Conservation (phyloP, 1,140 invertebrate species). For the Chymomyza costata region DNA sequence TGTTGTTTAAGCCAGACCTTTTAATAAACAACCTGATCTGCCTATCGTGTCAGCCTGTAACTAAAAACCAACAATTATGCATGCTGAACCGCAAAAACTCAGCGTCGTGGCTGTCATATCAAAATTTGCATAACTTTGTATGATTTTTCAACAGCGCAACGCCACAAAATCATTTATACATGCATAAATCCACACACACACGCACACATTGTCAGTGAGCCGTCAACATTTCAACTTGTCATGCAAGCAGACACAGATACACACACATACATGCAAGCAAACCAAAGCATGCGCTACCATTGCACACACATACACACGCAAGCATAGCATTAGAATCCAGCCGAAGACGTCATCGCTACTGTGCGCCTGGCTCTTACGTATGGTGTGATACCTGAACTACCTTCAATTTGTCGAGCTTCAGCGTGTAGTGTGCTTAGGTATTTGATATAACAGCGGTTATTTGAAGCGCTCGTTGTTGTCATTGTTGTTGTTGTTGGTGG, state of each 20-base stretch:
- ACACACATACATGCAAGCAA: slow-evolving; percentile 46
- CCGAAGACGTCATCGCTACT: no score
- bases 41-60: slow-evolving; percentile 62
- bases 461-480: slow-evolving; percentile 21
- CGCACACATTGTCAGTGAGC: slow-evolving; percentile 54
- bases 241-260: slow-evolving; percentile 33
- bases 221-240: slow-evolving; percentile 72
- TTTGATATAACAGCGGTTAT: no score
- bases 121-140: slow-evolving; percentile 73
- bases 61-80: slow-evolving; percentile 73
- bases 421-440: no score
- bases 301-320: slow-evolving; percentile 11
- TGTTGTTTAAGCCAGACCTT: no score
- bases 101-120: slow-evolving; percentile 18
- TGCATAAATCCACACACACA: slow-evolving; percentile 39
- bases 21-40: neutral
- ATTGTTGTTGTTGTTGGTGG: slow-evolving; percentile 45
- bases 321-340: no score
- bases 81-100: slow-evolving; percentile 65
- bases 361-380: no score
- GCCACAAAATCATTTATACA: slow-evolving; percentile 70
- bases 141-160: slow-evolving; percentile 65
- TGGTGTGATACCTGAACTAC: no score
- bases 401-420: no score
- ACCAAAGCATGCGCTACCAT: slow-evolving; percentile 5